phyloP scores from a whole-genome alignment of 1,140 invertebrate genomes.

The Hypsibius dujardini region DNA sequence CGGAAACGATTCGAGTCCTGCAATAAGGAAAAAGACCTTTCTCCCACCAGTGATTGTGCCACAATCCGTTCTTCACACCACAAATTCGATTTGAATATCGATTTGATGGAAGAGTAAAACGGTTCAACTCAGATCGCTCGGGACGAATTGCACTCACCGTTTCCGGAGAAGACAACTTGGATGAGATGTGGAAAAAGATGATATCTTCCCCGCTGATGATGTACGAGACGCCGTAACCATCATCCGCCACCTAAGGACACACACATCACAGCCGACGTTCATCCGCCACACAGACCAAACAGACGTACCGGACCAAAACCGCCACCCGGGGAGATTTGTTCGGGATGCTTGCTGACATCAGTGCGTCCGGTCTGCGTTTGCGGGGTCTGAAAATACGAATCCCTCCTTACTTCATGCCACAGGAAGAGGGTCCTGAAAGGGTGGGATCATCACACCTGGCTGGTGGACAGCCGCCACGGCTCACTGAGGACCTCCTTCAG shows the following conservation, averaged over 20 bases:
- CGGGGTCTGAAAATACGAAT: slow-evolving; percentile 48
- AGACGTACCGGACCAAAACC: slow-evolving; percentile 79
- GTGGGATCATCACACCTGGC: slow-evolving; percentile 54
- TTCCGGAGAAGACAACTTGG: slow-evolving; percentile 64
- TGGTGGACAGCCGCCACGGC: slow-evolving; percentile 89
- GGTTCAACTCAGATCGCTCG: too few species aligned
- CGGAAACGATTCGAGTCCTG: slow-evolving; percentile 65
- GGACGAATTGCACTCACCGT: too few species aligned
- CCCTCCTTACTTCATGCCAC: neutral
- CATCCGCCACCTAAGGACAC: slow-evolving; percentile 52
- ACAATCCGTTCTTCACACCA: slow-evolving; percentile 1
- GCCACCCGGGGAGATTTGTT: slow-evolving; percentile 84
- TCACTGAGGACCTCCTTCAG: slow-evolving; percentile 74
- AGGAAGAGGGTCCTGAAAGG: slow-evolving; percentile 10
- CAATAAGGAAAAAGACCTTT: slow-evolving; percentile 19
- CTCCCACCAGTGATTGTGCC: slow-evolving; percentile 9
- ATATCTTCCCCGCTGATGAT: slow-evolving; percentile 90
- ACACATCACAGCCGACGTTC: slow-evolving; percentile 9
- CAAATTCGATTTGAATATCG: too few species aligned
- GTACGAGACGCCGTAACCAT: slow-evolving; percentile 95
- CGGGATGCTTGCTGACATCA: slow-evolving; percentile 68
- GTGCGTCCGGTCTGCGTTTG: slow-evolving; percentile 78
- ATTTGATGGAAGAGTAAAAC: too few species aligned
- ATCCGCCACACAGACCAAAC: neutral
- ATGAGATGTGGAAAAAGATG: slow-evolving; percentile 91